Conservation (phyloP, 2,113 vertebrate species). For the Triplophysa siluroides region DNA sequence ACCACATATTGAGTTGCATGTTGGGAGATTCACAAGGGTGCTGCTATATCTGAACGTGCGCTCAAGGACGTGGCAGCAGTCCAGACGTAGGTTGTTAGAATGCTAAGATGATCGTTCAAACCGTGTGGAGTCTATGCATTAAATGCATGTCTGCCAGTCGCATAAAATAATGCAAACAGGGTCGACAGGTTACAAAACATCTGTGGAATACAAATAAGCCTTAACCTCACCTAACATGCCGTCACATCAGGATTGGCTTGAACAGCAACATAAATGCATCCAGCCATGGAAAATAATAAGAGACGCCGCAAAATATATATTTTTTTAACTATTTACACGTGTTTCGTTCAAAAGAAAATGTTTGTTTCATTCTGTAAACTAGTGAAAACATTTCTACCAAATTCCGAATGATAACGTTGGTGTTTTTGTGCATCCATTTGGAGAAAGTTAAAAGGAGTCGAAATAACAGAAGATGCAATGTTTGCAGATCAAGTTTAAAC, state of each 20-base stretch:
- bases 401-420: no score
- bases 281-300: no score
- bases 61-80: conserved; percentile 27
- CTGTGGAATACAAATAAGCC: neutral
- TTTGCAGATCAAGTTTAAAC: no score
- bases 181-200: conserved; percentile 19
- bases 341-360: no score
- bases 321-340: no score
- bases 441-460: no score
- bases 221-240: neutral
- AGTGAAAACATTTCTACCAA: no score
- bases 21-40: no score
- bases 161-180: conserved; percentile 6
- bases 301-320: no score
- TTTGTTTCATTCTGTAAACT: no score
- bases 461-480: no score
- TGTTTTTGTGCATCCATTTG: no score
- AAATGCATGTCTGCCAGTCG: neutral
- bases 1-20: neutral
- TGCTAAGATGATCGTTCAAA: conserved; percentile 32
- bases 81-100: conserved; percentile 16
- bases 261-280: neutral
- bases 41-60: neutral
- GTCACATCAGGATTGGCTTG: neutral
- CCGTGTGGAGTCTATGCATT: conserved; percentile 1